Percentiles rank a stretch among this genome's conserved stretches.
Conservation (phyloP, 2,888 invertebrate species). For the Cyclophora albipunctata region DNA sequence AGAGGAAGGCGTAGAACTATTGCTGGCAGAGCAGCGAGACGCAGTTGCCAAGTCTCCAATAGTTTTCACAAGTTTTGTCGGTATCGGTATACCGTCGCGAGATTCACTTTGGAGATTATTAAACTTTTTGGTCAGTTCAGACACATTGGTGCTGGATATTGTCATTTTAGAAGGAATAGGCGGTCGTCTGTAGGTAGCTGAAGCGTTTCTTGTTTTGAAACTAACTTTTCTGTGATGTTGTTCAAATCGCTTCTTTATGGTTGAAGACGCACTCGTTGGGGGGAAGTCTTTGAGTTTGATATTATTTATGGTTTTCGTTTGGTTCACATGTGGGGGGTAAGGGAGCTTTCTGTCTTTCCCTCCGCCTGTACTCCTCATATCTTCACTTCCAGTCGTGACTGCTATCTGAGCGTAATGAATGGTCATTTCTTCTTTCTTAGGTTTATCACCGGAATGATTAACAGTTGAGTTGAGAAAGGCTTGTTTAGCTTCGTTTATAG, state of each 20-base stretch:
- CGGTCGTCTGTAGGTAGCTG: slow-evolving; percentile 58
- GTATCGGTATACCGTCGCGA: slow-evolving; percentile 55
- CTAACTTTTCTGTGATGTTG: slow-evolving; percentile 73
- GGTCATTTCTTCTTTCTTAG: slow-evolving; percentile 33
- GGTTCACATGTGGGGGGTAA: neutral
- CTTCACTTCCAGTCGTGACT: slow-evolving; percentile 56
- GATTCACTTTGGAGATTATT: slow-evolving; percentile 77
- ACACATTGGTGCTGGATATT: slow-evolving; percentile 76
- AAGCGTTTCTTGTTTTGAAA: slow-evolving; percentile 75
- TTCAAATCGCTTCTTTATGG: slow-evolving; percentile 46
- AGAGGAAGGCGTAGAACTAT: slow-evolving; percentile 64
- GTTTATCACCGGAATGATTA: slow-evolving; percentile 22
- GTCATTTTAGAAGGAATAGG: slow-evolving; percentile 62
- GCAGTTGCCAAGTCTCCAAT: slow-evolving; percentile 59
- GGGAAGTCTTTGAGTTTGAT: slow-evolving; percentile 30
- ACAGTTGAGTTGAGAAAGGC: slow-evolving; percentile 59
- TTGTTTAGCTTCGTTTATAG: slow-evolving; percentile 56
- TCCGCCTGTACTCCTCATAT: slow-evolving; percentile 67
- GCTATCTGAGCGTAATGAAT: slow-evolving; percentile 64
- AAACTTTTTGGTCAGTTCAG: slow-evolving; percentile 81
- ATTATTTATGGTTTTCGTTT: slow-evolving; percentile 18
- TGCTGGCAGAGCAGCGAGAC: slow-evolving; percentile 47
- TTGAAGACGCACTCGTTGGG: slow-evolving; percentile 31
- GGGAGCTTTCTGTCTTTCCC: slow-evolving; percentile 34
- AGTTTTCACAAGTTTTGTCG: slow-evolving; percentile 72